phyloP scores from a whole-genome alignment of 2,888 invertebrate genomes.

The Podabrus alpinus region DNA sequence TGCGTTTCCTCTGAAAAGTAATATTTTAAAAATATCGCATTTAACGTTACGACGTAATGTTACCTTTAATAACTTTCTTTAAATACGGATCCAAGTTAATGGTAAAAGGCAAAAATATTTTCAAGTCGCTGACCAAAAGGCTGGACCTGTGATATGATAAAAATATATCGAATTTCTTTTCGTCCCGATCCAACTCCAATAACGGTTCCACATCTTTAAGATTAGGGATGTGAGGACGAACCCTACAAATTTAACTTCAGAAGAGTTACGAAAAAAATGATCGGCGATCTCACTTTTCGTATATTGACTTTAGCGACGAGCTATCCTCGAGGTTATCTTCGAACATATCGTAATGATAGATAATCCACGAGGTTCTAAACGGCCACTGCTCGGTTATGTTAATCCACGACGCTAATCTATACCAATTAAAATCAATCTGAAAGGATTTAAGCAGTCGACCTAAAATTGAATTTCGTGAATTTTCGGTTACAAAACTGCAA shows the following conservation, averaged over 20 bases:
- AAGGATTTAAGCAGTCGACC: slow-evolving; percentile 96
- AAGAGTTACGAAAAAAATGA: not conserved
- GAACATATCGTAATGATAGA: slow-evolving; percentile 88
- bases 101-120: slow-evolving; percentile 96
- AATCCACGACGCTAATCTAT: slow-evolving; percentile 96
- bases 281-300: slow-evolving; percentile 77
- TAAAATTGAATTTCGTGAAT: slow-evolving; percentile 51
- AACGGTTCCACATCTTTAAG: slow-evolving; percentile 87
- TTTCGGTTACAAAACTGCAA: not conserved
- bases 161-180: slow-evolving; percentile 92
- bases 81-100: slow-evolving; percentile 98
- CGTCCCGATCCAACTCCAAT: slow-evolving; percentile 91
- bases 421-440: slow-evolving; percentile 99
- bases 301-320: slow-evolving; percentile 84
- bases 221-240: slow-evolving; percentile 79
- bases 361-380: slow-evolving; percentile 95
- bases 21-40: not conserved
- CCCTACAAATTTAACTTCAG: slow-evolving; percentile 58
- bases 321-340: slow-evolving; percentile 87
- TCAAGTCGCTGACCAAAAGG: slow-evolving; percentile 83
- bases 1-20: slow-evolving; percentile 68
- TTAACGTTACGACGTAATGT: slow-evolving; percentile 1
- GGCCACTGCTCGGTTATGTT: slow-evolving; percentile 99
- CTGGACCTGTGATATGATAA: slow-evolving; percentile 85
- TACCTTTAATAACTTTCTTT: slow-evolving; percentile 94